Conservation (phyloP, 2,888 invertebrate species). For the Drosophila rellima region DNA sequence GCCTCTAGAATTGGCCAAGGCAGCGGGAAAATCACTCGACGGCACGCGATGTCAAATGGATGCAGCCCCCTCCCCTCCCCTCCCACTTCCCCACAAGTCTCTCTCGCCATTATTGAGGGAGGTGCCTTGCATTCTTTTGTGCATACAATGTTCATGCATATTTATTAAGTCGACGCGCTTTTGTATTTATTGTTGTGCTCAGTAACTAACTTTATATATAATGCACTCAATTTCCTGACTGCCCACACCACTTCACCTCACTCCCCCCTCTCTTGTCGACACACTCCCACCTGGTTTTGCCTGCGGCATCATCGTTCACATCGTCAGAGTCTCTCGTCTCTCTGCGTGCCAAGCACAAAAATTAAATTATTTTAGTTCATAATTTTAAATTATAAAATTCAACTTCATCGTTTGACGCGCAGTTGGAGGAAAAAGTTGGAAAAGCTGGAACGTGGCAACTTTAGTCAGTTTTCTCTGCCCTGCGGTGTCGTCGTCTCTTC, state of each 20-base stretch:
- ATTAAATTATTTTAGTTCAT: slow-evolving; percentile 80
- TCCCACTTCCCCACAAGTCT: background rate
- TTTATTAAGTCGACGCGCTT: slow-evolving; percentile 76
- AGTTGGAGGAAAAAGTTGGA: slow-evolving; percentile 44
- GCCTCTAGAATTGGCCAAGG: slow-evolving; percentile 74
- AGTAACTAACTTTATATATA: slow-evolving; percentile 61
- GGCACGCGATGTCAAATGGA: slow-evolving; percentile 83
- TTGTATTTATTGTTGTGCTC: slow-evolving; percentile 66
- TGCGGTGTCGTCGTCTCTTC: slow-evolving; percentile 31
- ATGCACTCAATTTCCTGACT: slow-evolving; percentile 75
- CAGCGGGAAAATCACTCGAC: slow-evolving; percentile 81
- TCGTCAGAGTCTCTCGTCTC: slow-evolving; percentile 25
- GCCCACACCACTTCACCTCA: slow-evolving; percentile 16
- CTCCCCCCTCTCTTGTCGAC: background rate
- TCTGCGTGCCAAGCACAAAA: slow-evolving; percentile 72
- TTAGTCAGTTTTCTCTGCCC: slow-evolving; percentile 50
- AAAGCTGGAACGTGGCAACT: slow-evolving; percentile 59
- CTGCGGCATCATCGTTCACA: slow-evolving; percentile 36
- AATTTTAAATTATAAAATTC: slow-evolving; percentile 78
- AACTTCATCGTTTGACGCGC: slow-evolving; percentile 41
- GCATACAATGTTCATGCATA: slow-evolving; percentile 78
- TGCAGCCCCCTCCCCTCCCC: slow-evolving; percentile 28
- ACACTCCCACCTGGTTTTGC: slow-evolving; percentile 34
- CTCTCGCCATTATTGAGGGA: background rate
- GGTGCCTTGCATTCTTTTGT: slow-evolving; percentile 70